Percentiles rank a stretch among this genome's conserved stretches.
These are phyloP conservation scores for Diuraphis noxia DNA, from an alignment of 1,140 invertebrate species.

Conservation along the genomic window DNA sequence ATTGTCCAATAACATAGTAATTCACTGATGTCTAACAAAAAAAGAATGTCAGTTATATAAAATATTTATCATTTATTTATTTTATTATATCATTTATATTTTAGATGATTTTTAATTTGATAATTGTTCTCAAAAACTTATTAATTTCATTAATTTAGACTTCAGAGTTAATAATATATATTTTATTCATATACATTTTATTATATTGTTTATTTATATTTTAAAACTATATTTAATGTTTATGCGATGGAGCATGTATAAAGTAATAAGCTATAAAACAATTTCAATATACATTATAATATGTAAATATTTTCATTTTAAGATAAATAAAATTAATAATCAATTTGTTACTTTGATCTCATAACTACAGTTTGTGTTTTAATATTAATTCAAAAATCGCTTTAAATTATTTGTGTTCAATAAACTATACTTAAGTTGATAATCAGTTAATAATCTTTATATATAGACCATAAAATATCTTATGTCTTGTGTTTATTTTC, in stretches of 20 bases:
- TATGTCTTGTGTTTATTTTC: background rate
- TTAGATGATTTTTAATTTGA: background rate
- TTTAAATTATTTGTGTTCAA: background rate
- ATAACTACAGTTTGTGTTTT: background rate
- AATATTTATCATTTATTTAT: background rate
- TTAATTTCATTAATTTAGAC: background rate
- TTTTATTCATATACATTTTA: too few species aligned
- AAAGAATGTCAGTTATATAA: background rate
- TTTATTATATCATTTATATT: too few species aligned
- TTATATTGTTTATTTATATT: background rate
- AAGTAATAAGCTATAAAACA: background rate
- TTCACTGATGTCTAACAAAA: background rate
- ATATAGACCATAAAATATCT: background rate
- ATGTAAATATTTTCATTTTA: background rate
- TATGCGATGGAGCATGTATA: background rate
- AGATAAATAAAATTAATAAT: background rate
- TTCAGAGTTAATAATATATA: too few species aligned
- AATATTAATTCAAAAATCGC: background rate
- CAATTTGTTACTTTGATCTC: background rate
- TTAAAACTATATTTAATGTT: background rate
- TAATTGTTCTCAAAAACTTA: background rate
- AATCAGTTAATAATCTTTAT: background rate
- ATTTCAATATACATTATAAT: background rate
- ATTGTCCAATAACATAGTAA: background rate
- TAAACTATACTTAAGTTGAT: background rate